These are phyloP conservation scores for Glossosoma conforme DNA, from an alignment of 1,140 invertebrate genomes.

Conservation along the genomic window DNA sequence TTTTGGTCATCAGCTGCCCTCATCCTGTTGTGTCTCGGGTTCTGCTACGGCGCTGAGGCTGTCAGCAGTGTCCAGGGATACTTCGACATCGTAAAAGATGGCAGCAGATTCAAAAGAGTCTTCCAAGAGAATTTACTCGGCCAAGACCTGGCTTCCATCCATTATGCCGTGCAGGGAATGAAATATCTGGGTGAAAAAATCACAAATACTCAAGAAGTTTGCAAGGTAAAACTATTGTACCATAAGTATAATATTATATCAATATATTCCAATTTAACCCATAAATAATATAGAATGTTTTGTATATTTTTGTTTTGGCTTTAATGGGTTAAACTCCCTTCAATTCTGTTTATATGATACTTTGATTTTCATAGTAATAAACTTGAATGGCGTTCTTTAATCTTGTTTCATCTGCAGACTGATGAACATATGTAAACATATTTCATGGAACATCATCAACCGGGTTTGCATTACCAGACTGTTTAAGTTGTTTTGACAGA, in stretches of 20 bases:
- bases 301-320: no score
- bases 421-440: no score
- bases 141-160: constrained; percentile 40
- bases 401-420: no score
- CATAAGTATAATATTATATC: neutral
- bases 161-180: constrained; percentile 43
- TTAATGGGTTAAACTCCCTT: no score
- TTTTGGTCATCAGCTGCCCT: constrained; percentile 33
- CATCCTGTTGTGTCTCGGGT: constrained; percentile 33
- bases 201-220: constrained; percentile 37
- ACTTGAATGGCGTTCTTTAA: no score
- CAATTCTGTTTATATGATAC: no score
- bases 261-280: neutral
- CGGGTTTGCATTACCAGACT: no score
- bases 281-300: no score
- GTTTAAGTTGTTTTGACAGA: no score
- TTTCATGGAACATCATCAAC: no score
- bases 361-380: no score
- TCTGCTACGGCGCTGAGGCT: constrained; percentile 33
- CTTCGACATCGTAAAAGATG: constrained; percentile 43
- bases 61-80: constrained; percentile 38
- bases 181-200: constrained; percentile 40
- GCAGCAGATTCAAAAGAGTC: constrained; percentile 41
- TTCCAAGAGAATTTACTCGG: constrained; percentile 42
- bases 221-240: constrained; percentile 36